These are phyloP conservation scores for Dendrocincla tyrannina DNA, from an alignment of 2,797 vertebrate genomes.

Conservation along the genomic window DNA sequence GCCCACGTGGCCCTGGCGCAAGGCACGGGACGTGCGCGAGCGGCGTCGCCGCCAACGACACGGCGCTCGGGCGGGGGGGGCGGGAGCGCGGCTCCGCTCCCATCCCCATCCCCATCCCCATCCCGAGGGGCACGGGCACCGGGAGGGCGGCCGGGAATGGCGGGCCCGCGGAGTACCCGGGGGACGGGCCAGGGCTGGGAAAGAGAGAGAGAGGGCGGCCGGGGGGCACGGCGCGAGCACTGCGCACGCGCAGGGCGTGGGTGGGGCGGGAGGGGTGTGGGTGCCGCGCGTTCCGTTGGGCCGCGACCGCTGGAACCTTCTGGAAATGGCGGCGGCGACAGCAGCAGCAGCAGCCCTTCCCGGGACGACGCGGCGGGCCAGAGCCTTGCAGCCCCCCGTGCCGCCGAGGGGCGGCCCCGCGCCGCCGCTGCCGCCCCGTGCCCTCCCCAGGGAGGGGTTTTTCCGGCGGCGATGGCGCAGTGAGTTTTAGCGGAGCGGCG, in stretches of 20 bases:
- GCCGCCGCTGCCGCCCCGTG: background rate
- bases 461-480: conserved; percentile 50
- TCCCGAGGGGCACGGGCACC: background rate
- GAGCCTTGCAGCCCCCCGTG: too few species aligned
- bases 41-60: background rate
- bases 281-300: background rate
- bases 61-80: background rate
- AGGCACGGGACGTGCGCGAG: background rate
- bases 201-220: background rate
- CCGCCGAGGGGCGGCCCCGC: too few species aligned
- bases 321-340: conserved; percentile 61
- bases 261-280: background rate
- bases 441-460: background rate
- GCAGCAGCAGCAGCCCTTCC: too few species aligned
- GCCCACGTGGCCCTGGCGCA: conserved; percentile 53
- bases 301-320: conserved; percentile 63
- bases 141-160: background rate
- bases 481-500: background rate
- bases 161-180: background rate
- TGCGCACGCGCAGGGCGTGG: background rate
- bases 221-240: background rate
- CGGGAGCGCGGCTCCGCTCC: too few species aligned
- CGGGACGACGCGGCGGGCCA: background rate
- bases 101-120: background rate
- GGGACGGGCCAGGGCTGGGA: background rate